Base-by-base conservation (phyloP, 1,140 invertebrate genomes). In the Aphidius ervi region DNA sequence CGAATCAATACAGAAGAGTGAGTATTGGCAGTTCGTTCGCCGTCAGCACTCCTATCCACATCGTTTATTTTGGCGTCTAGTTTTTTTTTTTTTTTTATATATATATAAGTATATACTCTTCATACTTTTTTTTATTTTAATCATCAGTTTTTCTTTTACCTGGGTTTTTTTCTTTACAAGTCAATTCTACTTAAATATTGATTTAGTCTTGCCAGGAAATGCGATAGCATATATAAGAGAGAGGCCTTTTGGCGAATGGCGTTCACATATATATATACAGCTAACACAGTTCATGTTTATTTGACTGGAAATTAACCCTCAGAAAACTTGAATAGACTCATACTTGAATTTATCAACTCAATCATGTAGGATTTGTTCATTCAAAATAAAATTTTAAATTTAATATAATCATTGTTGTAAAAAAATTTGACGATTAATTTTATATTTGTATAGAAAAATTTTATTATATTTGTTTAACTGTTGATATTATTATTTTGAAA, bases 251-350 rank as follows among this genome's bases (percentile, higher is more conserved):
- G 43, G 16, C 16, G 16, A 16, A 16, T 16, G 16, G 61, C 52
- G n/a, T n/a, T 39, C 39, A 16, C 48, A 43, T 47, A 23, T n/a
- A 23, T n/a, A 53, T 42, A 52, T 56, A 54, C 58, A 57, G 55
- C 63, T 63, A 59, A 66, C 63, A 66, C 65, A 69, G 68, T 68
- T 71, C 69, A 62, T 69, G 67, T 70, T 66, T 68, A 73, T 73
- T 73, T 70, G 66, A 70, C 68, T 71, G 68, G 66, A 73, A 71
- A 73, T 73, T 71, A 67, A 68, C 68, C 67, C 67, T 70, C 70
- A 64, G 66, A 58, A 73, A 71, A 66, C 71, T 73, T 71, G 71
- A 71, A 71, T 70, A 64, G 66, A 59, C 54, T 58, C 55, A 59
- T 56, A 55, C 59, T 58, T 61, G 48, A 42, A 53, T 45, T 48